Evolutionary conservation across 2,797 vertebrate genomes (phyloP).

Genomic region (Diplodus puntazzo): DNA sequence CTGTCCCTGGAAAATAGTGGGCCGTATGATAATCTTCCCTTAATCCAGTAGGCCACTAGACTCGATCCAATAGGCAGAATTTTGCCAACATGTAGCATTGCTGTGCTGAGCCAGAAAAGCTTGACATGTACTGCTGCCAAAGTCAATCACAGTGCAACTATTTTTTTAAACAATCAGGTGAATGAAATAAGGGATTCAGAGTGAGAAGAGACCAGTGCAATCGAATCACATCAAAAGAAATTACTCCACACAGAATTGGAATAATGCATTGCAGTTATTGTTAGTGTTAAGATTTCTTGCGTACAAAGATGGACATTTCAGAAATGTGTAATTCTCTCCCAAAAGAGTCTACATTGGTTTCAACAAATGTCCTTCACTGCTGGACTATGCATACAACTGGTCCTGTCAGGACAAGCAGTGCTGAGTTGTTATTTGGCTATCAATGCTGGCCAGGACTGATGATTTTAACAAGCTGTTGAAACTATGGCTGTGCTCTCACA

Average conservation of each 20-base stretch:
- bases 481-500: background rate
- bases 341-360: conserved; percentile 12
- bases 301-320: conserved; percentile 9
- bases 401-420: conserved; percentile 21
- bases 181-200: conserved; percentile 7
- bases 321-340: background rate
- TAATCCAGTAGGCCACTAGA: conserved; percentile 8
- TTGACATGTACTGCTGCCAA: conserved; percentile 14
- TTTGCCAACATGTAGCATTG: conserved; percentile 18
- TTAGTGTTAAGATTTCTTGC: background rate
- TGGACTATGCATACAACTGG: conserved; percentile 3
- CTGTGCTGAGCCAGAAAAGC: conserved; percentile 4
- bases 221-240: background rate
- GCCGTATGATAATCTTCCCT: conserved; percentile 15
- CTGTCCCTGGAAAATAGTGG: conserved; percentile 11
- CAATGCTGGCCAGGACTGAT: conserved; percentile 11
- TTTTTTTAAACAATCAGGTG: conserved; percentile 15
- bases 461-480: conserved; percentile 42
- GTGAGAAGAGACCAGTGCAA: conserved; percentile 5
- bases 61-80: background rate
- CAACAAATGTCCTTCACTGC: conserved; percentile 30
- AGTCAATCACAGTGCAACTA: conserved; percentile 24
- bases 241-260: background rate
- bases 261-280: background rate
- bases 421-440: conserved; percentile 35